Evolutionary conservation across 1,140 invertebrate genomes (phyloP).

Genomic region (Globodera rostochiensis): DNA sequence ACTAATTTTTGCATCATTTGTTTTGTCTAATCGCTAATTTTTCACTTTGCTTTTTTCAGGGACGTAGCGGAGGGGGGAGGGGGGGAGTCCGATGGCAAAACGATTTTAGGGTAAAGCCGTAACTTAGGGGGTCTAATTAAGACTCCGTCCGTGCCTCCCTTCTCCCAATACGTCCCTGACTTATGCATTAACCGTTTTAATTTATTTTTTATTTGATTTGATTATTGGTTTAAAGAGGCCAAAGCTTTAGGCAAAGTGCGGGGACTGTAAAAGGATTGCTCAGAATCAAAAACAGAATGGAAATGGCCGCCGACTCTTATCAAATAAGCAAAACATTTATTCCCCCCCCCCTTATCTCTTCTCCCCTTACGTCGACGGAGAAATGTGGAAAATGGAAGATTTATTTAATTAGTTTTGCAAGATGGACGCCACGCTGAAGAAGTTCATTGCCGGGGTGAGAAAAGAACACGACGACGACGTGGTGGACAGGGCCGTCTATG

Average conservation of each 20-base stretch:
- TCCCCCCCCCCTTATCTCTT: background rate
- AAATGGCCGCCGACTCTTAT: too few relatives aligned
- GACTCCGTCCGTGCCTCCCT: too few relatives aligned
- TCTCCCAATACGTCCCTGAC: too few relatives aligned
- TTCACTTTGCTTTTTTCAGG: too few relatives aligned
- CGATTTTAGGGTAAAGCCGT: too few relatives aligned
- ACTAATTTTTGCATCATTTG: background rate
- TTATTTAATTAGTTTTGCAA: background rate
- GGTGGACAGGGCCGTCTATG: conserved; percentile 49
- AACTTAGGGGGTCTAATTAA: too few relatives aligned
- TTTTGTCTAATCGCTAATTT: background rate
- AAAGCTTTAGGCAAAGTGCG: background rate
- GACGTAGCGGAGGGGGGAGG: too few relatives aligned
- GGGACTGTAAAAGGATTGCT: background rate
- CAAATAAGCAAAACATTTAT: background rate
- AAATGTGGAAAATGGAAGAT: conserved; percentile 1
- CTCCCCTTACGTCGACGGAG: background rate
- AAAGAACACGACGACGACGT: conserved; percentile 55
- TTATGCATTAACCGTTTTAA: conserved; percentile 2
- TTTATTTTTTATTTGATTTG: conserved; percentile 7
- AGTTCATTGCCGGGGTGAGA: conserved; percentile 48
- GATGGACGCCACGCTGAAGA: conserved; percentile 49
- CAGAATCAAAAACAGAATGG: too few relatives aligned
- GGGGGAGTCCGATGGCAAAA: too few relatives aligned
- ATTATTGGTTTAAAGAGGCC: background rate